Conservation (phyloP, 2,797 vertebrate genomes). For the Rallus crepitans region DNA sequence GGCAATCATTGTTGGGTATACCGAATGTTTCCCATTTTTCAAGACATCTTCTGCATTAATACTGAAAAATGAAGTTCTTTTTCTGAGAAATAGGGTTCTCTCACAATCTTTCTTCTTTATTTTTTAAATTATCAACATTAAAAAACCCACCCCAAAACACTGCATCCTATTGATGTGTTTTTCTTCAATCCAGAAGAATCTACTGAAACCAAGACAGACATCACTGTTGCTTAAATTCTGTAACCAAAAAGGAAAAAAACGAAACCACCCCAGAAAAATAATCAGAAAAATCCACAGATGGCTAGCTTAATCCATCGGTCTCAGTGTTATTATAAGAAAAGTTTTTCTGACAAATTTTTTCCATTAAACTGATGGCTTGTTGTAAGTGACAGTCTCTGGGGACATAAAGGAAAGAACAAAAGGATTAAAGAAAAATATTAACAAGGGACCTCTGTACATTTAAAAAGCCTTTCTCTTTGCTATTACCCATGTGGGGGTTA, state of each 20-base stretch:
- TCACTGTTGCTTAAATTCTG: background rate
- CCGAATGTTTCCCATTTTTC: background rate
- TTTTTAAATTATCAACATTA: background rate
- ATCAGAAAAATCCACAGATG: background rate
- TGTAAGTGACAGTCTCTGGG: background rate
- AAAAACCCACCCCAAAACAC: fast-evolving
- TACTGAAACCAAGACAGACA: background rate
- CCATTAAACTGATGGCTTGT: background rate
- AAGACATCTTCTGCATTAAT: background rate
- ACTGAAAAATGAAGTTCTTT: background rate
- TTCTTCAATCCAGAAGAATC: background rate
- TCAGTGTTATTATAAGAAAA: background rate
- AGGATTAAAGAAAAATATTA: background rate
- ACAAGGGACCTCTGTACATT: background rate
- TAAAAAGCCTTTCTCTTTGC: background rate
- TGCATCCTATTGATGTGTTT: background rate
- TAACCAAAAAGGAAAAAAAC: background rate
- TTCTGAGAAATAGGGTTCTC: background rate
- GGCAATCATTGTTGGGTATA: background rate
- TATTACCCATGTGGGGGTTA: background rate
- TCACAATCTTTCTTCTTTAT: background rate
- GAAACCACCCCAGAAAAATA: background rate
- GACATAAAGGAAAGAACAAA: background rate
- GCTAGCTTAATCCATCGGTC: background rate
- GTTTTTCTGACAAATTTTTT: background rate